Conservation (phyloP, 2,113 vertebrate genomes). For the Ammodytes dubius region DNA sequence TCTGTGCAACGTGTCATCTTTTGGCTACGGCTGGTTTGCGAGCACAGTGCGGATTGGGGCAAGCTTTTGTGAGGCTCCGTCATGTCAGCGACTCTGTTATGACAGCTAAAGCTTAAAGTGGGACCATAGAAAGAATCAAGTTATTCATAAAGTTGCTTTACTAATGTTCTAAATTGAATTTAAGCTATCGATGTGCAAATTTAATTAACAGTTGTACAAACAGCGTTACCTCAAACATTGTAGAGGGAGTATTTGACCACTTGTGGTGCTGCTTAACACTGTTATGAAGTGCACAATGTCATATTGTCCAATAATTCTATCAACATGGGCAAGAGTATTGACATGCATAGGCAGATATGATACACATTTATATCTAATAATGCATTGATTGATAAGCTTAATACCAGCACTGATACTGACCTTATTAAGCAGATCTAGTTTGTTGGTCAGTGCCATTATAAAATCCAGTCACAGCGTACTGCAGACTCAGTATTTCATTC, state of each 20-base stretch:
- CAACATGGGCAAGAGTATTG: background rate
- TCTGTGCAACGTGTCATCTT: constrained; percentile 59
- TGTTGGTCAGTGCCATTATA: background rate
- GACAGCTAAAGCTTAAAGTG: constrained; percentile 26
- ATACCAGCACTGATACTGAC: background rate
- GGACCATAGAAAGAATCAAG: constrained; percentile 4
- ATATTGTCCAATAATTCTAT: background rate
- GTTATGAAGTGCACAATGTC: background rate
- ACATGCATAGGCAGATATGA: background rate
- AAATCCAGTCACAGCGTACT: background rate
- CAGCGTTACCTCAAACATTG: background rate
- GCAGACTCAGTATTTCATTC: too few relatives aligned
- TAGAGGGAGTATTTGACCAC: background rate
- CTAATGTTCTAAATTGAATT: constrained; percentile 43
- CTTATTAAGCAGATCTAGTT: background rate
- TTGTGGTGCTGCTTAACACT: background rate
- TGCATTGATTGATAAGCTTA: background rate
- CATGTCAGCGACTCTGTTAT: constrained; percentile 20
- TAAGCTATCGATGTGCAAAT: constrained; percentile 19
- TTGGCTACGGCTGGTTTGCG: constrained; percentile 39
- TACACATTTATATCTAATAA: background rate
- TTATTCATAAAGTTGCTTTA: constrained; percentile 10
- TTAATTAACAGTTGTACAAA: constrained; percentile 3
- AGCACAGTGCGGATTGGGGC: background rate
- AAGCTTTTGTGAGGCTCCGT: constrained; percentile 8